Conservation (phyloP, 2,888 invertebrate genomes). For the Celastrina argiolus region DNA sequence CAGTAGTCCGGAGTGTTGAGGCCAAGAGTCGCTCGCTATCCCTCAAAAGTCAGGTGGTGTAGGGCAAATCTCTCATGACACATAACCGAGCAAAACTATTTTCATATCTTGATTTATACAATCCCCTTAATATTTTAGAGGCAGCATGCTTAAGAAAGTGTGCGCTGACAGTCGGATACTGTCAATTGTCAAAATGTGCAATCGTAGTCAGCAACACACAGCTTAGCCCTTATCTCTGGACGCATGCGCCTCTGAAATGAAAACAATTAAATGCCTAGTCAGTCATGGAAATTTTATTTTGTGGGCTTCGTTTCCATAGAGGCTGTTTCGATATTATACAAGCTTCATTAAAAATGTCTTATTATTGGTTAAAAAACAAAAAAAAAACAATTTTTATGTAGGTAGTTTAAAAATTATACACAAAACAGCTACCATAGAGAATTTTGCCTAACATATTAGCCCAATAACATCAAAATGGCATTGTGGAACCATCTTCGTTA, state of each 20-base stretch:
- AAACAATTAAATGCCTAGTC: conserved; percentile 74
- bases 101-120: conserved; percentile 22
- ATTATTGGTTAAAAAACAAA: not conserved
- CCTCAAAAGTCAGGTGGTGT: conserved; percentile 70
- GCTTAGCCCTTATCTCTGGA: conserved; percentile 72
- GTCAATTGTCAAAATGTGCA: conserved; percentile 40
- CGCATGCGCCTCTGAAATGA: conserved; percentile 79
- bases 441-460: conserved; percentile 45
- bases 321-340: not conserved
- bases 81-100: conserved; percentile 62
- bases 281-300: conserved; percentile 73
- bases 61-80: conserved; percentile 77
- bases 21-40: conserved; percentile 60
- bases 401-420: not conserved
- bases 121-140: conserved; percentile 46
- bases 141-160: conserved; percentile 75
- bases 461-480: conserved; percentile 55
- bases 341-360: not conserved
- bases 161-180: conserved; percentile 62
- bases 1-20: conserved; percentile 73
- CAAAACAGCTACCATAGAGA: conserved; percentile 41
- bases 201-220: conserved; percentile 71
- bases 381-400: not conserved
- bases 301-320: conserved; percentile 28
- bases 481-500: conserved; percentile 55